Evolutionary conservation across 1,140 invertebrate genomes (phyloP).

Genomic region (Physella acuta): DNA sequence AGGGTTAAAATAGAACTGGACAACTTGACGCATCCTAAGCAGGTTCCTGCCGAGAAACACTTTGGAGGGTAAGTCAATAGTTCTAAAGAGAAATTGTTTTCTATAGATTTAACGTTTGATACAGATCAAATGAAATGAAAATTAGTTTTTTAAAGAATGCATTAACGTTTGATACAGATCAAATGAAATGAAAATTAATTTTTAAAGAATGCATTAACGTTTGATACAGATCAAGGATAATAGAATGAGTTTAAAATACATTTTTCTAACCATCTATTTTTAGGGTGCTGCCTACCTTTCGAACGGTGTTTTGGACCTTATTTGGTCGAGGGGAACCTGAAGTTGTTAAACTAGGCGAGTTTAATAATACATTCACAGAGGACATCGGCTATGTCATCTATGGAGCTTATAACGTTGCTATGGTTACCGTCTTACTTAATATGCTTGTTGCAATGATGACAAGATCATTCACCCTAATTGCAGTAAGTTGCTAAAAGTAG

Average conservation of each 20-base stretch:
- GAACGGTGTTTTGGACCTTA: constrained; percentile 74
- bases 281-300: constrained; percentile 67
- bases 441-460: constrained; percentile 68
- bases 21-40: background rate
- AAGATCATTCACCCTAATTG: constrained; percentile 63
- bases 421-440: constrained; percentile 64
- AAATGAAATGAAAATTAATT: too few relatives aligned
- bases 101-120: too few relatives aligned
- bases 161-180: too few relatives aligned
- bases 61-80: constrained; percentile 42
- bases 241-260: too few relatives aligned
- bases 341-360: constrained; percentile 60
- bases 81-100: background rate
- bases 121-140: too few relatives aligned
- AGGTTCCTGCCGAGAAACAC: constrained; percentile 34
- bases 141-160: too few relatives aligned
- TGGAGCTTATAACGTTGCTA: constrained; percentile 60
- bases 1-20: constrained; percentile 35
- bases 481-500: constrained; percentile 60
- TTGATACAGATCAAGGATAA: too few relatives aligned
- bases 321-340: constrained; percentile 72
- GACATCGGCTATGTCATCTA: constrained; percentile 47
- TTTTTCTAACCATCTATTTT: too few relatives aligned
- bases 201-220: too few relatives aligned
- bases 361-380: constrained; percentile 40